Conservation (phyloP, 2,797 vertebrate genomes). For the Anableps anableps region DNA sequence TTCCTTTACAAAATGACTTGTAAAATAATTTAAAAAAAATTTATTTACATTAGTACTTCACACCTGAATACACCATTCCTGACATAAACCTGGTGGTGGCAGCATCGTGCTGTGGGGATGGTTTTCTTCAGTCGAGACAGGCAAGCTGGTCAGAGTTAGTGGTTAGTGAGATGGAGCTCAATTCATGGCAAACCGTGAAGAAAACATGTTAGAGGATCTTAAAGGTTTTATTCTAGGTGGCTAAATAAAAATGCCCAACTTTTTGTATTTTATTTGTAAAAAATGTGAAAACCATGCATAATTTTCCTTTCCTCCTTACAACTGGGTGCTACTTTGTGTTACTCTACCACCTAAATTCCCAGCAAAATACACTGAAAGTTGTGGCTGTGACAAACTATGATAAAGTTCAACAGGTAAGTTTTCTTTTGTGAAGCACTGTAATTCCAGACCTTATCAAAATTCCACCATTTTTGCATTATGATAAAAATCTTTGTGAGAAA, state of each 20-base stretch:
- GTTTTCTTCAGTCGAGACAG: background rate
- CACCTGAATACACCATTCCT: background rate
- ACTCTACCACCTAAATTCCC: background rate
- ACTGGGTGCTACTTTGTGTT: background rate
- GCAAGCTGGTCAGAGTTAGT: background rate
- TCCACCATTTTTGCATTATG: background rate
- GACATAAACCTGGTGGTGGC: background rate
- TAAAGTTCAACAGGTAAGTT: background rate
- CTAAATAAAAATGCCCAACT: background rate
- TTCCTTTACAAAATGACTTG: background rate
- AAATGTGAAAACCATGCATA: background rate
- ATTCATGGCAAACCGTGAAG: background rate
- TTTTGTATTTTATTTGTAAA: background rate
- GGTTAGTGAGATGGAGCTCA: background rate
- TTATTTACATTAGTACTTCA: background rate
- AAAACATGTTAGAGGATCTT: background rate
- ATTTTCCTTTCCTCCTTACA: background rate
- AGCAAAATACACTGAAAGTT: background rate
- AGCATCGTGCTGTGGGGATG: background rate
- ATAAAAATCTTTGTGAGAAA: conserved; percentile 42
- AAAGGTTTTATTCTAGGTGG: background rate
- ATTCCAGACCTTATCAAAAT: background rate
- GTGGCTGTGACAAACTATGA: background rate
- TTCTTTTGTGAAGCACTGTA: background rate
- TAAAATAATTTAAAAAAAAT: background rate